Conservation (phyloP, 2,797 vertebrate species). For the Danio tinwini region DNA sequence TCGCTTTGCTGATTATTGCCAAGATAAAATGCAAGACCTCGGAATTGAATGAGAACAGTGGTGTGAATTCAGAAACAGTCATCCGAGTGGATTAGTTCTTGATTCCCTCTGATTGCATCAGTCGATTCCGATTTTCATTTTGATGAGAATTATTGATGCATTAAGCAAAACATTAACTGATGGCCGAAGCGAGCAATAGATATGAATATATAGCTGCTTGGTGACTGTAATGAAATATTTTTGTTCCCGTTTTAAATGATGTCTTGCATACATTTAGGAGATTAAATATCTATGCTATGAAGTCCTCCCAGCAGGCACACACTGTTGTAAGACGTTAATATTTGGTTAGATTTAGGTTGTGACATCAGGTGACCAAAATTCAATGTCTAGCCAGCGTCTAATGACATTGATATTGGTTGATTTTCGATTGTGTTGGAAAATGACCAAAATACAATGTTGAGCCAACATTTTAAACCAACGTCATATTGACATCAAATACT, state of each 20-base stretch:
- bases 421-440: no score
- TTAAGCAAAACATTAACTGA: constrained; percentile 54
- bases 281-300: not conserved
- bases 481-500: no score
- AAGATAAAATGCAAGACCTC: constrained; percentile 38
- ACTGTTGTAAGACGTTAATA: no score
- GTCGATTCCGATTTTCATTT: constrained; percentile 59
- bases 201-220: constrained; percentile 10
- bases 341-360: no score
- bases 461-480: no score
- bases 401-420: no score
- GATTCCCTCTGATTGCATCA: constrained; percentile 43
- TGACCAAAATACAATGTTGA: no score
- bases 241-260: not conserved
- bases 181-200: not conserved
- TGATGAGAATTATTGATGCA: constrained; percentile 55
- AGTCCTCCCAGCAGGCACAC: not conserved
- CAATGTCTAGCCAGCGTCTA: no score
- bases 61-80: constrained; percentile 46
- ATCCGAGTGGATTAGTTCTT: constrained; percentile 54
- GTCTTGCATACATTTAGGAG: constrained; percentile 5
- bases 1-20: constrained; percentile 37
- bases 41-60: constrained; percentile 10
- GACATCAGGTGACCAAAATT: no score
- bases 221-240: not conserved